Conservation (phyloP, 2,888 invertebrate genomes). For the Drosophila nigricruria region DNA sequence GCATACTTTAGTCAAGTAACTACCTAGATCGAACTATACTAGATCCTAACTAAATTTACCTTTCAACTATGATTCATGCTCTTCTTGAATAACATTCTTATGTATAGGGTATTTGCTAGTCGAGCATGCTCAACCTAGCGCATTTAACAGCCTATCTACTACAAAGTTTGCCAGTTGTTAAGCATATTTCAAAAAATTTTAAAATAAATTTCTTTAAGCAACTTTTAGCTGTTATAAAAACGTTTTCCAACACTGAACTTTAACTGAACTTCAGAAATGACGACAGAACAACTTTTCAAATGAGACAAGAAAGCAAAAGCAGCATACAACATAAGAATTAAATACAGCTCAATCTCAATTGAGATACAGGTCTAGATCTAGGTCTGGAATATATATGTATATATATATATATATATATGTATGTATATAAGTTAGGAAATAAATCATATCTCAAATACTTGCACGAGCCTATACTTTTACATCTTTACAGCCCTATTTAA, state of each 20-base stretch:
- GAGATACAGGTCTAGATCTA: no score
- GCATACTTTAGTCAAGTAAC: no score
- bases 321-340: no score
- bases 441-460: no score
- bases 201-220: neutral
- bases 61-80: no score
- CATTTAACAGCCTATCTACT: neutral
- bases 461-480: neutral
- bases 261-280: neutral
- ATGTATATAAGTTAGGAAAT: neutral
- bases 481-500: neutral
- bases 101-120: neutral
- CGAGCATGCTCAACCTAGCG: neutral
- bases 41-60: neutral
- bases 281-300: neutral
- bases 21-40: no score
- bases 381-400: neutral
- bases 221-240: neutral
- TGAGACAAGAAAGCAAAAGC: neutral
- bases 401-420: neutral
- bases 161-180: neutral
- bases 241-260: neutral
- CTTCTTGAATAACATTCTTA: no score
- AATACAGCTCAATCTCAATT: neutral
- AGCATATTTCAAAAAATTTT: neutral